These are phyloP conservation scores for Phocides pigmalion DNA, from an alignment of 1,140 invertebrate genomes.

Conservation along the genomic window DNA sequence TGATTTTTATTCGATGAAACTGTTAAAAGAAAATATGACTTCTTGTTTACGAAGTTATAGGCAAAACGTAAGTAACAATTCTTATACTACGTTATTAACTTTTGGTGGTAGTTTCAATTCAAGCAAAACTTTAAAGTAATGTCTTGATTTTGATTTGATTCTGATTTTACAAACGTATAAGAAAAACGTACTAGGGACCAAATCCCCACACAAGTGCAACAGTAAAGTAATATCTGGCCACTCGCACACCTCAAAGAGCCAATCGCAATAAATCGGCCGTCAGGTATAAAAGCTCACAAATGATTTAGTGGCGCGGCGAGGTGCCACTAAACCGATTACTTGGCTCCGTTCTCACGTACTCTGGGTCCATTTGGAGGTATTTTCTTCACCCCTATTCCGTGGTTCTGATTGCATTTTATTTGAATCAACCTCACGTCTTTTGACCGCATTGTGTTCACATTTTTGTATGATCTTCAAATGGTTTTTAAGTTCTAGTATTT, in stretches of 20 bases:
- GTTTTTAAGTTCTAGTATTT: too few relatives aligned
- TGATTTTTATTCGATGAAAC: too few relatives aligned
- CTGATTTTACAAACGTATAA: too few relatives aligned
- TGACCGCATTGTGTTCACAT: neutral
- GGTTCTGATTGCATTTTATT: neutral
- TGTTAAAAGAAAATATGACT: too few relatives aligned
- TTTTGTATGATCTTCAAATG: too few relatives aligned
- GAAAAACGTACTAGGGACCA: too few relatives aligned
- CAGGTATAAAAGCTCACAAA: slow-evolving; percentile 43
- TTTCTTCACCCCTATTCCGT: neutral
- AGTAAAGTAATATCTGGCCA: slow-evolving; percentile 12
- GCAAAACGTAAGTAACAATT: too few relatives aligned
- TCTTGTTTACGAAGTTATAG: too few relatives aligned
- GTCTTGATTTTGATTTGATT: too few relatives aligned
- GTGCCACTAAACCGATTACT: slow-evolving; percentile 43
- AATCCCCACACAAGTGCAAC: neutral
- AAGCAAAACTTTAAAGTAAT: too few relatives aligned
- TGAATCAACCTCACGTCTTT: neutral
- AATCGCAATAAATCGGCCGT: slow-evolving; percentile 32
- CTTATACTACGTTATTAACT: too few relatives aligned
- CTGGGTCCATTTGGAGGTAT: slow-evolving; percentile 10
- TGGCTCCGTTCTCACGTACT: slow-evolving; percentile 39
- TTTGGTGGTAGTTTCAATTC: too few relatives aligned
- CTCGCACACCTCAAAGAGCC: slow-evolving; percentile 3
- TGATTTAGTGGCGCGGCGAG: slow-evolving; percentile 39